Conservation (phyloP, 2,797 vertebrate genomes). For the Cercopithecus diana region DNA sequence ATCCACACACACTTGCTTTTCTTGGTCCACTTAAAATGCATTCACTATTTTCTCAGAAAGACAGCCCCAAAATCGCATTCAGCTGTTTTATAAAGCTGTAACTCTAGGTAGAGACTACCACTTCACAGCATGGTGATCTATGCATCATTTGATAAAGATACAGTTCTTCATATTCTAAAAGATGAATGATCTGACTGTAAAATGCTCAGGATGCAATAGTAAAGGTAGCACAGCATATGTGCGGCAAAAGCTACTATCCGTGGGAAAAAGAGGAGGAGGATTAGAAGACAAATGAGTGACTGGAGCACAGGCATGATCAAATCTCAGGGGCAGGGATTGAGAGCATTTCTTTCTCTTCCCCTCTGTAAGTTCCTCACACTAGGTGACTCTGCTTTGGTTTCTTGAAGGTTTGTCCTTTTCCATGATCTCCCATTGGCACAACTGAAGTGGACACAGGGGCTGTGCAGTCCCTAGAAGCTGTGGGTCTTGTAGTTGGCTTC, state of each 20-base stretch:
- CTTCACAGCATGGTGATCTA: neutral
- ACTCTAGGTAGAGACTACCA: neutral
- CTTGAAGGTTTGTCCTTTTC: neutral
- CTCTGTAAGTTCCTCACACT: neutral
- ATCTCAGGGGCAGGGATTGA: neutral
- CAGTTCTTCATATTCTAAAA: neutral
- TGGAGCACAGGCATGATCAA: neutral
- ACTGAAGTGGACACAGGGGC: neutral
- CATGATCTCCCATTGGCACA: fast-evolving
- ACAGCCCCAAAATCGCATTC: neutral
- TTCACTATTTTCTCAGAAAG: neutral
- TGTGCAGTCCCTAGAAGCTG: neutral
- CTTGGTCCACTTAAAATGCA: neutral
- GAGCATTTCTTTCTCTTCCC: neutral
- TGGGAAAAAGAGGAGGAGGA: neutral
- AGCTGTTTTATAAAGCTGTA: no score
- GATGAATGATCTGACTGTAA: neutral
- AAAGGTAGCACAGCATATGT: neutral
- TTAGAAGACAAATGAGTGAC: neutral
- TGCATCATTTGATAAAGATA: neutral
- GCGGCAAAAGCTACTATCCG: neutral
- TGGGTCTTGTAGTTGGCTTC: neutral
- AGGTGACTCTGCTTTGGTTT: neutral
- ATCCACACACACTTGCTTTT: neutral
- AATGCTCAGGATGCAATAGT: neutral